These are phyloP conservation scores for Tympanoctomys barrerae DNA, from an alignment of 2,797 vertebrate genomes.

Conservation along the genomic window DNA sequence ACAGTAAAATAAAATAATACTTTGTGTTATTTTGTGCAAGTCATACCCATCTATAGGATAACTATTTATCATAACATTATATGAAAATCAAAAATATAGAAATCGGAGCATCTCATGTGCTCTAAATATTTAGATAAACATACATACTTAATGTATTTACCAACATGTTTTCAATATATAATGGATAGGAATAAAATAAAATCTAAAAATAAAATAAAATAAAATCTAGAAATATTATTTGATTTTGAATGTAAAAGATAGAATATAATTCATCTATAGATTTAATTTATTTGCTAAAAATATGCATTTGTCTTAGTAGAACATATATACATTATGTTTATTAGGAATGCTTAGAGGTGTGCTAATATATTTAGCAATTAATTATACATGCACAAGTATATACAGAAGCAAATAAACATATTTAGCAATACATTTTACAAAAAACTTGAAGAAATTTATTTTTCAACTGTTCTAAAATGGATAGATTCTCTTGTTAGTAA, in stretches of 20 bases:
- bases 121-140: not conserved
- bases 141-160: not conserved
- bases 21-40: not conserved
- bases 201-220: not conserved
- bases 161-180: not conserved
- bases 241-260: constrained; percentile 8
- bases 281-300: not conserved
- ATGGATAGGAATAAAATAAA: not conserved
- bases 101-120: not conserved
- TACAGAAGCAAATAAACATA: not conserved
- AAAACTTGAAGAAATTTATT: not conserved
- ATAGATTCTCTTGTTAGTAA: not conserved
- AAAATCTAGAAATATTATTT: not conserved
- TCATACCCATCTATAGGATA: not conserved
- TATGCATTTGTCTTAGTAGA: not conserved
- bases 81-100: not conserved
- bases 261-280: not conserved
- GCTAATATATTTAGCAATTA: not conserved
- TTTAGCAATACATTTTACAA: not conserved
- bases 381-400: not conserved
- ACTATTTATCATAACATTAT: not conserved
- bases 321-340: constrained; percentile 13
- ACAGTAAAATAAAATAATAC: constrained; percentile 39
- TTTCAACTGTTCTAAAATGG: constrained; percentile 28
- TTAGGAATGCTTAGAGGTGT: not conserved